Evolutionary conservation across 1,140 invertebrate species (phyloP).

Genomic region (Alviniconcha marisindica): DNA sequence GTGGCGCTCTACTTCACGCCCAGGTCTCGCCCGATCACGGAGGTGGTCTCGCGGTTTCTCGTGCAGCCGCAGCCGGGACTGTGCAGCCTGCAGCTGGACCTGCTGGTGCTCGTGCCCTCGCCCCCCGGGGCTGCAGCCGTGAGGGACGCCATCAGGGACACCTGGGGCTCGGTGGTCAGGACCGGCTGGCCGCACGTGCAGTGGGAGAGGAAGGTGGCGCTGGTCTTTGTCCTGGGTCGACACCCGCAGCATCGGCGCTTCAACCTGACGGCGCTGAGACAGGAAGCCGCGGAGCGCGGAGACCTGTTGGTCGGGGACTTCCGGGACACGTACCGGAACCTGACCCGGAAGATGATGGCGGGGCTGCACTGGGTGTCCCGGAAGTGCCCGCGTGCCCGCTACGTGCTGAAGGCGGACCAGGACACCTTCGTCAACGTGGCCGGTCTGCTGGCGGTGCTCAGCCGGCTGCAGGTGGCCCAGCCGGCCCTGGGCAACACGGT

Average conservation of each 20-base stretch:
- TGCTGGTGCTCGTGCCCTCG: conserved; percentile 43
- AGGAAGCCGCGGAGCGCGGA: conserved; percentile 43
- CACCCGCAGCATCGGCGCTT: too few species aligned
- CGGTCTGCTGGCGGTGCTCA: conserved; percentile 38
- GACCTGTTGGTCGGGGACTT: conserved; percentile 65
- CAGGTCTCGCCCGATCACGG: not conserved
- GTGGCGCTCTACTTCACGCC: conserved; percentile 31
- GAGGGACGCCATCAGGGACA: conserved; percentile 44
- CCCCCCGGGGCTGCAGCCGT: conserved; percentile 8
- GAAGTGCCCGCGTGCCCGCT: conserved; percentile 81
- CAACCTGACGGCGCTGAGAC: not conserved
- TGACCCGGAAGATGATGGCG: conserved; percentile 82
- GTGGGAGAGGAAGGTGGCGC: conserved; percentile 12
- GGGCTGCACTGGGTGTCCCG: conserved; percentile 85
- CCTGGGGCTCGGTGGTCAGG: conserved; percentile 43
- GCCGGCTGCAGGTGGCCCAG: not conserved
- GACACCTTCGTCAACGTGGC: conserved; percentile 89
- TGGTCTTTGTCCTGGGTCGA: conserved; percentile 48
- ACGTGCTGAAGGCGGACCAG: conserved; percentile 91
- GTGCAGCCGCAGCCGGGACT: not conserved
- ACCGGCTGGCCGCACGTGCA: conserved; percentile 34
- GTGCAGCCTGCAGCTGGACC: conserved; percentile 24
- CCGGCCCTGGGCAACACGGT: not conserved
- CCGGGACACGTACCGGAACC: conserved; percentile 60
- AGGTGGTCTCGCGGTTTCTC: not conserved